Evolutionary conservation across 2,888 invertebrate genomes (phyloP).

Genomic region (Hypselothyrea guttata): DNA sequence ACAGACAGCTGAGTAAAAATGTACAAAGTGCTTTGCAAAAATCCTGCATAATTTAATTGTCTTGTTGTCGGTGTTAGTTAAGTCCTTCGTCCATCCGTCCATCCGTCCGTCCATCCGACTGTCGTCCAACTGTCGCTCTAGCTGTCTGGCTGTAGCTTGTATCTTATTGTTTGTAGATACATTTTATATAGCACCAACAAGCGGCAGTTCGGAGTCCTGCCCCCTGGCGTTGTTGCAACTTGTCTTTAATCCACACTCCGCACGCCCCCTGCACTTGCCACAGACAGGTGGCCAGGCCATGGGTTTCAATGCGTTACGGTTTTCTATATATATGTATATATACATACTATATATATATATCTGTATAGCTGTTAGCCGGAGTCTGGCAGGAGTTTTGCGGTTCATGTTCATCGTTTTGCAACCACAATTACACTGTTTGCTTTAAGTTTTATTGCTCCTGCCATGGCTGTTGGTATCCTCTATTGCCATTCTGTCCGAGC

Average conservation of each 20-base stretch:
- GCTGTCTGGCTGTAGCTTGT: slow-evolving; percentile 8
- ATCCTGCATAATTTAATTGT: slow-evolving; percentile 71
- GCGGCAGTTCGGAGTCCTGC: slow-evolving; percentile 23
- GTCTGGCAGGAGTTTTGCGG: slow-evolving; percentile 41
- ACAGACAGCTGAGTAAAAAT: slow-evolving; percentile 8
- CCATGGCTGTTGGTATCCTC: slow-evolving; percentile 3
- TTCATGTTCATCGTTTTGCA: slow-evolving; percentile 41
- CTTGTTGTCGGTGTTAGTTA: slow-evolving; percentile 56
- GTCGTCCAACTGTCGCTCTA: no score
- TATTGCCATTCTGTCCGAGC: neutral
- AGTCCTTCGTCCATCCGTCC: slow-evolving; percentile 16
- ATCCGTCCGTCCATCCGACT: no score
- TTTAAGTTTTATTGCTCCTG: slow-evolving; percentile 41
- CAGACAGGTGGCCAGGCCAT: slow-evolving; percentile 34
- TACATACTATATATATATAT: neutral
- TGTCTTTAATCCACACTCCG: slow-evolving; percentile 47
- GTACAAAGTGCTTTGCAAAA: slow-evolving; percentile 40
- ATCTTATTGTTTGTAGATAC: slow-evolving; percentile 20
- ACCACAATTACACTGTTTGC: slow-evolving; percentile 57
- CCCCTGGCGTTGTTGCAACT: slow-evolving; percentile 47
- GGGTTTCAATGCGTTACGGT: neutral
- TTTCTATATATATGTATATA: neutral
- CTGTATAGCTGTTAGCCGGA: slow-evolving; percentile 2
- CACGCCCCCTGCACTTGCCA: slow-evolving; percentile 18
- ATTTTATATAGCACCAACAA: slow-evolving; percentile 31